Evolutionary conservation across 2,888 invertebrate genomes (phyloP), one percentile per base, ranked within the genome.

Genomic region (Nycteola revayana): DNA sequence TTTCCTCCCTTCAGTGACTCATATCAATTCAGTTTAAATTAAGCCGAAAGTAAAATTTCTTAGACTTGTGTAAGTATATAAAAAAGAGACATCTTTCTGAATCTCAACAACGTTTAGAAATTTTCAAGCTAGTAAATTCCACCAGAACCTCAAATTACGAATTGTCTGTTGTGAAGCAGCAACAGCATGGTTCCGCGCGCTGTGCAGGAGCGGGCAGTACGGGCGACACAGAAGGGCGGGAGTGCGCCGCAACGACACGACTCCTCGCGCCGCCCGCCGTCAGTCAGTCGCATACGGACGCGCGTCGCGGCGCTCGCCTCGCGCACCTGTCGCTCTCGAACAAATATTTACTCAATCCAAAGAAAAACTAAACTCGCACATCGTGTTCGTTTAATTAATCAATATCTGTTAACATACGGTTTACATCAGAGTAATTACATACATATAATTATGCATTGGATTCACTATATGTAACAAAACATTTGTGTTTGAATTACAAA

Each of bases 211-310:
- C 21, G n/a, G 21, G n/a, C 14, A n/a, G 21, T 7, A n/a, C 7
- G 2, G 21, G 21, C 7, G 2, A n/a, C n/a, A 21, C n/a, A 7
- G 7, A n/a, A 21, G 30, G 20, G 24, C 10, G 21, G 10, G 10
- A 11, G 10, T 27, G 10, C 22, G 28, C 31, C 29, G 31, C 26
- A 36, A 35, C 28, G 44, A 28, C 26, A 24, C 35, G 29, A 22
- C n/a, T 8, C 4, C 35, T 14, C 29, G 34, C 36, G 21, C 29
- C 28, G 20, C 41, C 14, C 17, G 17, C 27, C 43, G 25, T 10
- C 49, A 51, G 54, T 44, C 49, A 54, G 51, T 60, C 47, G 53
- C 44, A 42, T 28, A 32, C 48, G 35, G 39, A 45, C 51, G 47
- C 49, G 56, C 46, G 39, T n/a, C 36, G 44, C 46, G 48, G 44